phyloP scores from a whole-genome alignment of 2,888 invertebrate genomes.

The Arctia plantaginis region DNA sequence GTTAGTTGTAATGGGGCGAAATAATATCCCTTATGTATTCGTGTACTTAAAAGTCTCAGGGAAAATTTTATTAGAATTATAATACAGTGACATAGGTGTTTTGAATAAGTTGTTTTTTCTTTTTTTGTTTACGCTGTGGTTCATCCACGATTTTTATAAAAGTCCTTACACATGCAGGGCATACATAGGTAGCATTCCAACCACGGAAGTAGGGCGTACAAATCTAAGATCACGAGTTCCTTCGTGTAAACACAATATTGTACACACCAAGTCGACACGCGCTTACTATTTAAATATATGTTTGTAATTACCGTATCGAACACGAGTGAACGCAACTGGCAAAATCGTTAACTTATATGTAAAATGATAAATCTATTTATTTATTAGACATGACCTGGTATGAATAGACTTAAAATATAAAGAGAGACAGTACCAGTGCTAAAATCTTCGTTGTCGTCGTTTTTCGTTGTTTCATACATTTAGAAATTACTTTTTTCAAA shows the following conservation, averaged over 20 bases:
- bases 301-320: slow-evolving; percentile 16
- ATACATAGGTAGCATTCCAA: slow-evolving; percentile 54
- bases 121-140: neutral
- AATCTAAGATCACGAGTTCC: slow-evolving; percentile 75
- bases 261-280: slow-evolving; percentile 43
- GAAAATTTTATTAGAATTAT: neutral
- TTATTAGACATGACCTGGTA: neutral
- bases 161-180: slow-evolving; percentile 25
- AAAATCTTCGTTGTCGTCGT: too few relatives aligned
- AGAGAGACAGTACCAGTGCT: too few relatives aligned
- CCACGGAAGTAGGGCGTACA: slow-evolving; percentile 73
- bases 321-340: slow-evolving; percentile 8
- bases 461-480: too few relatives aligned
- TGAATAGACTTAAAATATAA: neutral
- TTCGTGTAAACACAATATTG: slow-evolving; percentile 59
- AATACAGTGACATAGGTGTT: neutral
- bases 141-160: neutral
- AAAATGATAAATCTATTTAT: neutral
- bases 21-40: slow-evolving; percentile 25
- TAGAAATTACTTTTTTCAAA: too few relatives aligned
- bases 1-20: slow-evolving; percentile 23
- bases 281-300: slow-evolving; percentile 16
- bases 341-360: neutral
- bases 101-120: neutral
- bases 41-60: neutral